Evolutionary conservation across 2,797 vertebrate species (phyloP).

Genomic region (Etheostoma perlongum): DNA sequence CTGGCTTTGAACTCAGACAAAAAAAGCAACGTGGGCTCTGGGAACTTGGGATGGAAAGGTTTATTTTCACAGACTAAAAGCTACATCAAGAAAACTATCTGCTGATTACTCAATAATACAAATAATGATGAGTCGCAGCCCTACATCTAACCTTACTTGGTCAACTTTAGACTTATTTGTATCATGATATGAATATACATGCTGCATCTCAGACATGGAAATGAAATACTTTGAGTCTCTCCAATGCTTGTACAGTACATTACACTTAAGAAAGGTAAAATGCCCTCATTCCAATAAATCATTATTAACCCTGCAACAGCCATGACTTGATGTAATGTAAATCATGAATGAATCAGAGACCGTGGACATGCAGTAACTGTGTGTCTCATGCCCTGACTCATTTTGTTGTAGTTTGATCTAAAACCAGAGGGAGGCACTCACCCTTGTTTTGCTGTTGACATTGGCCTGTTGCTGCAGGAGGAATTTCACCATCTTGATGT

Average conservation of each 20-base stretch:
- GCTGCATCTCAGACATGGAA: not conserved
- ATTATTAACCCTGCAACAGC: not conserved
- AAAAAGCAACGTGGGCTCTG: not conserved
- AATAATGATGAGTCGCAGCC: not conserved
- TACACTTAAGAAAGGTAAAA: not conserved
- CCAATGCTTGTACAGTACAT: not conserved
- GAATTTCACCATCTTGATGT: constrained; percentile 98
- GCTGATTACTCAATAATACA: not conserved
- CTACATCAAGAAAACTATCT: not conserved
- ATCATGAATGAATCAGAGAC: constrained; percentile 6
- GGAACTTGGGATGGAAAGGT: not conserved
- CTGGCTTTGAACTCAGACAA: not conserved
- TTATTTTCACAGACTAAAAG: not conserved
- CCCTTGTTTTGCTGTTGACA: constrained; percentile 96
- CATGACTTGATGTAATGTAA: not conserved
- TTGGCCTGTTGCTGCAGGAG: constrained; percentile 93
- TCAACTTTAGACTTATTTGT: not conserved
- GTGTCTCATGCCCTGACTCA: constrained; percentile 7
- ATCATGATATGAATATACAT: not conserved
- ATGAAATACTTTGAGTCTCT: not conserved
- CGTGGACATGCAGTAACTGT: not conserved
- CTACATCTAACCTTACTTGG: not conserved
- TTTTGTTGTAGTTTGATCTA: constrained; percentile 38
- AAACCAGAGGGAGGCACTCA: constrained; percentile 75
- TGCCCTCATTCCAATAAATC: not conserved